Evolutionary conservation across 2,888 invertebrate species (phyloP), one percentile per base, ranked within the genome.

Genomic region (Drosophila percnosoma): DNA sequence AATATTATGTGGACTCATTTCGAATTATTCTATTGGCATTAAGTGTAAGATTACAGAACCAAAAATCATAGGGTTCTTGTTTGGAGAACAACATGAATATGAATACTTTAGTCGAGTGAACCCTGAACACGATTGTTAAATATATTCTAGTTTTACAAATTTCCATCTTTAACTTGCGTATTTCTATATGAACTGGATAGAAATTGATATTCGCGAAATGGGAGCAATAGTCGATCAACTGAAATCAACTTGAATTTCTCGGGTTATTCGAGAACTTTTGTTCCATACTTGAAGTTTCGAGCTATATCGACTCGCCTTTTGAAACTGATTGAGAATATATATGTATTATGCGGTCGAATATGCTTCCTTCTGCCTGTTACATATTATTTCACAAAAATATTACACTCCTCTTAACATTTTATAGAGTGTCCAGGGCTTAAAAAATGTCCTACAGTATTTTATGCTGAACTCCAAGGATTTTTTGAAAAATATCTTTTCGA

Each of bases 1-100:
- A 66, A 55, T 11, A 45, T 53, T 68, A 29, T 63, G 58, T 66
- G 78, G 75, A 83, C 78, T 13, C 5, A 21, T 7, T 7, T 24
- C 4, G 1, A 21, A 15, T 75, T 83, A 69, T 72, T 68, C 40
- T 29, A 18, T 55, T 45, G 13, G 15, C 24, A 15, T 10, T 24
- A 21, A 8, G 52, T 40, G 42, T 21, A 62, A 49, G 31, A 51
- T 51, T 27, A 3, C 18, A 31, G 10, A 45, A 1, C 7, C 4
- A 13, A 45, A 21, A 24, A 45, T 21, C 13, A 45, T 7, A 10
- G 1, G 10, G n/a, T 8, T 38, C 4, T n/a, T 8, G 5, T 2
- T 11, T 11, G 11, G 6, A 13, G 21, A 42, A 21, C 21, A 21
- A 42, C 13, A 42, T 15, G 4, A 45, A 13, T 7, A 13, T 13